Conservation (phyloP, 2,888 invertebrate species). For the Ormia ochracea region DNA sequence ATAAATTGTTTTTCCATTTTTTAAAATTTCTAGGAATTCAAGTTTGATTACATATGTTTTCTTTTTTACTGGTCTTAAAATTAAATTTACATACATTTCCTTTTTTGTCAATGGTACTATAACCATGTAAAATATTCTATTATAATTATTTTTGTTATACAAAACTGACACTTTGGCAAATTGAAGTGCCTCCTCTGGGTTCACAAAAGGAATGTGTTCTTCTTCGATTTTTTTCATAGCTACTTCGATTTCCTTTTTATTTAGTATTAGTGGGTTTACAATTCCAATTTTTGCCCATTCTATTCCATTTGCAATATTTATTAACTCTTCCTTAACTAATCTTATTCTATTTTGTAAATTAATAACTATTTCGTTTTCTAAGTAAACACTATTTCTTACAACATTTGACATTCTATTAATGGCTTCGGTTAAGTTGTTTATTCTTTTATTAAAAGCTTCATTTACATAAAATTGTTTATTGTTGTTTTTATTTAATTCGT, state of each 20-base stretch:
- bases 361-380: too few species aligned
- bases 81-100: constrained; percentile 12
- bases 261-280: not conserved
- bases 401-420: too few species aligned
- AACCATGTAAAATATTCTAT: constrained; percentile 20
- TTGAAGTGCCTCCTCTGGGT: not conserved
- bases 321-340: not conserved
- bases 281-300: not conserved
- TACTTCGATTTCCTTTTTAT: too few species aligned
- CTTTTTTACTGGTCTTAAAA: constrained; percentile 15
- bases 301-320: not conserved
- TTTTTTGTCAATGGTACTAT: constrained; percentile 10
- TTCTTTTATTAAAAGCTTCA: too few species aligned
- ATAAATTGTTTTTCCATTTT: not conserved
- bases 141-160: constrained; percentile 4
- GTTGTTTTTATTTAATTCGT: too few species aligned
- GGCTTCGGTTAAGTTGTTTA: too few species aligned
- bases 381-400: too few species aligned
- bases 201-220: not conserved
- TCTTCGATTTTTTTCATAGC: not conserved
- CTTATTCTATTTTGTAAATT: too few species aligned
- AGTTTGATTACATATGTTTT: constrained; percentile 12
- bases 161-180: not conserved
- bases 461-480: too few species aligned
- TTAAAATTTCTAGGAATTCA: constrained; percentile 1